Conservation (phyloP, 2,797 vertebrate species). For the Helarctos malayanus region DNA sequence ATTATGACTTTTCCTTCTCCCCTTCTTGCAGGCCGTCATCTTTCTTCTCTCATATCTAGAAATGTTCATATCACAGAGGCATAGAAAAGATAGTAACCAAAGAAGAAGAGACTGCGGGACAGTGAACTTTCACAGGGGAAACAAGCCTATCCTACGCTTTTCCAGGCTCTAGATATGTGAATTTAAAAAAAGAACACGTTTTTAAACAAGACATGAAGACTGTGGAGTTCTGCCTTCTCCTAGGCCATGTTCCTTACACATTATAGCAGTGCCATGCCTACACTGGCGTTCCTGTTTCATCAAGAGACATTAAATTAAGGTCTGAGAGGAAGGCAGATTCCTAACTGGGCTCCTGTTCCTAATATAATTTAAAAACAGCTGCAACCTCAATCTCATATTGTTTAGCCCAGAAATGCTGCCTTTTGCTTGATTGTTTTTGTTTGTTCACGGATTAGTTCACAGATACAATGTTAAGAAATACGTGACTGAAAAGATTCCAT, state of each 20-base stretch:
- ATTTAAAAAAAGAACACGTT: neutral
- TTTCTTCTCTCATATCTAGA: neutral
- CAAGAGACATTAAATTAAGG: neutral
- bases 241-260: neutral
- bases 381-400: neutral
- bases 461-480: slow-evolving; percentile 21
- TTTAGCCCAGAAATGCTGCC: neutral
- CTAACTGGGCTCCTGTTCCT: neutral
- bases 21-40: neutral
- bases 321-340: neutral
- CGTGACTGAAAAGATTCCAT: neutral
- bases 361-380: slow-evolving; percentile 12
- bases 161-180: neutral
- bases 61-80: neutral
- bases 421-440: neutral
- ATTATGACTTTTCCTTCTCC: neutral
- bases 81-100: neutral
- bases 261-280: neutral
- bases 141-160: neutral
- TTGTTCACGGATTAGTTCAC: neutral
- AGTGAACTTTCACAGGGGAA: neutral
- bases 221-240: neutral
- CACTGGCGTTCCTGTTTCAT: neutral
- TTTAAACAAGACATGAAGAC: neutral
- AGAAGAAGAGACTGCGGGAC: neutral